A percentile compares a stretch with the other conserved stretches of the same genome.
Conservation (phyloP, 2,888 invertebrate species). For the Agrotis exclamationis region DNA sequence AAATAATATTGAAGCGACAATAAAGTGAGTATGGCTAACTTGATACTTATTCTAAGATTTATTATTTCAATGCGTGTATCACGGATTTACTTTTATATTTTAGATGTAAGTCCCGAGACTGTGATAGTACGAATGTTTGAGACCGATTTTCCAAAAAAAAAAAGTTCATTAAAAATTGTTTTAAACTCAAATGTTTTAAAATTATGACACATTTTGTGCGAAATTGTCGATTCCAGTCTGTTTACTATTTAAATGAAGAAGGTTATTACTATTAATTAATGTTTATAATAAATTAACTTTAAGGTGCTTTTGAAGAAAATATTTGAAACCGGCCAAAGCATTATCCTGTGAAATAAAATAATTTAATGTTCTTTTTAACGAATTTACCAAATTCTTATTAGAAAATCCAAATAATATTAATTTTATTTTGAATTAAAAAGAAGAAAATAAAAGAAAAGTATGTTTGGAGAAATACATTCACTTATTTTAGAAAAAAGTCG, state of each 20-base stretch:
- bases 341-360: not conserved
- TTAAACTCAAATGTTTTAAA: slow-evolving; percentile 1
- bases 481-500: no score
- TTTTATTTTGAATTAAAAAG: not conserved
- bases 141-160: slow-evolving; percentile 6
- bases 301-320: slow-evolving; percentile 14
- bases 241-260: no score
- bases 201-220: not conserved
- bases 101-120: slow-evolving; percentile 58
- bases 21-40: slow-evolving; percentile 8
- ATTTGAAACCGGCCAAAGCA: slow-evolving; percentile 11
- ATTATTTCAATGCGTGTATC: slow-evolving; percentile 22
- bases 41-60: slow-evolving; percentile 16
- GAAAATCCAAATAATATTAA: slow-evolving; percentile 30
- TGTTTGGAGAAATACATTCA: not conserved
- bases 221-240: slow-evolving; percentile 5
- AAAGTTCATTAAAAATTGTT: no score
- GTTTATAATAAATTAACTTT: not conserved
- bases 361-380: not conserved
- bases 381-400: slow-evolving; percentile 5
- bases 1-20: slow-evolving; percentile 11
- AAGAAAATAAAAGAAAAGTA: not conserved
- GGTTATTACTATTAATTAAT: no score
- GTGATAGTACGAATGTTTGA: slow-evolving; percentile 59
- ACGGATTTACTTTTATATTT: slow-evolving; percentile 35